A percentile compares a stretch with the other conserved stretches of the same genome.
Conservation (phyloP, 2,797 vertebrate species). For the Gymnodraco acuticeps region DNA sequence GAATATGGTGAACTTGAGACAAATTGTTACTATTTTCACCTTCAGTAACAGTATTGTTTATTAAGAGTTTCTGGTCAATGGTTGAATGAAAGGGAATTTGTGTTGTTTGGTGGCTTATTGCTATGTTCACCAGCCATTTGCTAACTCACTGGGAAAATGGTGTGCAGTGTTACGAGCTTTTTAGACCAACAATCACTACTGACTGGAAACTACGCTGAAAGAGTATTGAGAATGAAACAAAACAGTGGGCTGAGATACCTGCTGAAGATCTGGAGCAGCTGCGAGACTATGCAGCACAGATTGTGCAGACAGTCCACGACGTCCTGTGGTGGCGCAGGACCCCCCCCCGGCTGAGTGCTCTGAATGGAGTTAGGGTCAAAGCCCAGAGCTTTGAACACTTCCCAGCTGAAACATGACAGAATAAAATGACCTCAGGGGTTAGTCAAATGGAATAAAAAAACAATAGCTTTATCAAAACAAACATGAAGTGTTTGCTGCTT, state of each 20-base stretch:
- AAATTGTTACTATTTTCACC: no score
- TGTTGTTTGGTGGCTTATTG: neutral
- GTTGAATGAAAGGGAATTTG: neutral
- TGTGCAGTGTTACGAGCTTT: neutral
- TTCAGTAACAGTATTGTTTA: no score
- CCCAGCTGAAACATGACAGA: conserved; percentile 73
- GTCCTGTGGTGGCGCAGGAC: conserved; percentile 74
- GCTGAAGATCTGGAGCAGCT: conserved; percentile 89
- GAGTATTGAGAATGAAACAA: neutral
- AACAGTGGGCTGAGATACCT: conserved; percentile 81
- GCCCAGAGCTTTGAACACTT: conserved; percentile 82
- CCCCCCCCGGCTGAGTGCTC: conserved; percentile 59
- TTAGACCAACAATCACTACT: neutral
- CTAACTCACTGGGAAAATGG: neutral
- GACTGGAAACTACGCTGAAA: no score
- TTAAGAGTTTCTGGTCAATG: neutral
- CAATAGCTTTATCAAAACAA: conserved; percentile 38
- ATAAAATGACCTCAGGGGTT: conserved; percentile 54
- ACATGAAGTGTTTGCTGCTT: neutral
- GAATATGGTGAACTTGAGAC: neutral
- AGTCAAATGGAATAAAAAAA: conserved; percentile 37
- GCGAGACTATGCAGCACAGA: conserved; percentile 86
- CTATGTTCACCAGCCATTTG: neutral
- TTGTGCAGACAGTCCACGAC: conserved; percentile 87
- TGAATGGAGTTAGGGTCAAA: conserved; percentile 76